Evolutionary conservation across 1,140 invertebrate species (phyloP).

Genomic region (Drosophila bifasciata): DNA sequence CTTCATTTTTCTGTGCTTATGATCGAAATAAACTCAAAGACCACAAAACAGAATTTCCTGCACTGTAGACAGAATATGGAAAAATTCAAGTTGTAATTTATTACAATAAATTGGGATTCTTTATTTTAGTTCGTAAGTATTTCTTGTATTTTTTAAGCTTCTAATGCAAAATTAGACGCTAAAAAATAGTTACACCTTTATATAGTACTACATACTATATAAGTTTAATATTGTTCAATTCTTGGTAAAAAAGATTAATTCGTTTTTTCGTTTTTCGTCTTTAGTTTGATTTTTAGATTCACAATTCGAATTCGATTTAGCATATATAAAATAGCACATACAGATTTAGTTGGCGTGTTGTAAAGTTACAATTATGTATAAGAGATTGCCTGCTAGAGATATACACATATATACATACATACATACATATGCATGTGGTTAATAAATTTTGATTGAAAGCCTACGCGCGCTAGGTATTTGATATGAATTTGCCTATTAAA

Average conservation of each 20-base stretch:
- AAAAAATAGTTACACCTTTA: constrained; percentile 60
- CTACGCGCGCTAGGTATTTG: constrained; percentile 50
- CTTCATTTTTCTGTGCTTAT: too few relatives aligned
- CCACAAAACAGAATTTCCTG: too few relatives aligned
- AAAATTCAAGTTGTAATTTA: too few relatives aligned
- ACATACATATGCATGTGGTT: too few relatives aligned
- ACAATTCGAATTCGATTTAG: constrained; percentile 28
- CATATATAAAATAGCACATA: constrained; percentile 62
- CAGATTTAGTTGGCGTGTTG: constrained; percentile 52
- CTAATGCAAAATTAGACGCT: constrained; percentile 46
- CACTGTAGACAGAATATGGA: too few relatives aligned
- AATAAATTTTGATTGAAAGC: constrained; percentile 46
- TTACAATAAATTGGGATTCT: constrained; percentile 42
- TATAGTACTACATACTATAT: constrained; percentile 18
- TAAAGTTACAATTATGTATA: constrained; percentile 29
- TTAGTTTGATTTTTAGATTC: constrained; percentile 36
- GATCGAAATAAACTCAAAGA: too few relatives aligned
- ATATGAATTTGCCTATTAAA: constrained; percentile 62
- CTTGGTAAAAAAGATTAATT: constrained; percentile 72
- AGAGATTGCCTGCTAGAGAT: constrained; percentile 72
- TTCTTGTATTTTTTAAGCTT: constrained; percentile 46
- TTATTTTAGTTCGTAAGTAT: constrained; percentile 44
- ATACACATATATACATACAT: constrained; percentile 31
- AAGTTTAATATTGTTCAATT: constrained; percentile 49
- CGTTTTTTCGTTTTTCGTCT: not conserved